Evolutionary conservation across 2,797 vertebrate genomes (phyloP).

Genomic region (Sebastes hopkinsi): DNA sequence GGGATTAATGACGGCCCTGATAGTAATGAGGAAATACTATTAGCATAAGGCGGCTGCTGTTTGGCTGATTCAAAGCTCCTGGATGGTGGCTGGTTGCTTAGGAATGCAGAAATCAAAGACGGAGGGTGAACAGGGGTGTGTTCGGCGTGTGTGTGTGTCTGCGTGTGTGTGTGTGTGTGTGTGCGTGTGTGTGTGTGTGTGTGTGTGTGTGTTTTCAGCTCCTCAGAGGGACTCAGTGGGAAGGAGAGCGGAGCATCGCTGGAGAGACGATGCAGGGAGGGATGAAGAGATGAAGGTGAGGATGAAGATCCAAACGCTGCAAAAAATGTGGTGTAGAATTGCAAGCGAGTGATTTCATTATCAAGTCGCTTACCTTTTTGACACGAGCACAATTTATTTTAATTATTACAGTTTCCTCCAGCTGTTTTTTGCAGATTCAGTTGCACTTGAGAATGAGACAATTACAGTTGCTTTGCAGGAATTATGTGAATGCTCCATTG

Average conservation of each 20-base stretch:
- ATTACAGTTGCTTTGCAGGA: background rate
- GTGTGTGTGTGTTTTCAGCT: constrained; percentile 30
- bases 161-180: background rate
- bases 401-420: no score
- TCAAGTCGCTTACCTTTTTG: background rate
- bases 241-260: constrained; percentile 25
- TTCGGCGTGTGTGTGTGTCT: background rate
- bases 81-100: constrained; percentile 11
- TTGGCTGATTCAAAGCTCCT: constrained; percentile 1
- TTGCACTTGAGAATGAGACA: no score
- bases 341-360: background rate
- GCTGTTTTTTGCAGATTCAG: no score
- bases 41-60: background rate
- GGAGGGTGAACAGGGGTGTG: background rate
- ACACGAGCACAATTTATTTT: background rate
- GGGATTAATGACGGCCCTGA: constrained; percentile 18
- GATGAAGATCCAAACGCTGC: constrained; percentile 23
- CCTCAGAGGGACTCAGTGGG: constrained; percentile 33
- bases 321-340: constrained; percentile 21
- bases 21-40: constrained; percentile 27
- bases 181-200: constrained; percentile 11
- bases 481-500: background rate
- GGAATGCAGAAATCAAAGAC: constrained; percentile 56
- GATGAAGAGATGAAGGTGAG: constrained; percentile 48
- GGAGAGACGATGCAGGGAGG: constrained; percentile 14